Evolutionary conservation across 2,888 invertebrate species (phyloP), one percentile per base, ranked within the genome.

Genomic region (Priapulus caudatus): DNA sequence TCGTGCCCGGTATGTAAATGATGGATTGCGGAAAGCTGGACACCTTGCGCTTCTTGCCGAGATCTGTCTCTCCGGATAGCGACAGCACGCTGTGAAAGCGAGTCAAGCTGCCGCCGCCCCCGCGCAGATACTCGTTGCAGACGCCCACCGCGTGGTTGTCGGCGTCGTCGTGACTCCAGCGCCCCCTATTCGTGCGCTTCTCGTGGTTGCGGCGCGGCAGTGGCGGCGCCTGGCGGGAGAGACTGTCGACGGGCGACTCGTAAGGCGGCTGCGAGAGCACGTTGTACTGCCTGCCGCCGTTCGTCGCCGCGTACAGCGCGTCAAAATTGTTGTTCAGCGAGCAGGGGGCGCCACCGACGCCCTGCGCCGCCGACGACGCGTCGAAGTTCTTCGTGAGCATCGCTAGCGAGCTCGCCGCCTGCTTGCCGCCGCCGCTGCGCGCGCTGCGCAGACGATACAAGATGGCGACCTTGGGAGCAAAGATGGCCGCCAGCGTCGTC

Each of bases 301-400:
- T n/a, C n/a, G n/a, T n/a, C n/a, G n/a, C n/a, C 33, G 33, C 33
- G n/a, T 33, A 33, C n/a, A n/a, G 33, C n/a, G 33, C 10, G 33
- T 33, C 33, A 10, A n/a, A 10, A n/a, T n/a, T 33, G 33, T 33
- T n/a, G 10, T 33, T 33, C 10, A 10, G n/a, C n/a, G n/a, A 10
- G 33, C 10, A 33, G 10, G 10, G 33, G n/a, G 33, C 10, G n/a
- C 33, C n/a, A n/a, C 10, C 10, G 10, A n/a, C n/a, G 10, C 33
- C 33, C n/a, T 33, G 33, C n/a, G 10, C 33, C n/a, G 33, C 33
- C n/a, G n/a, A 33, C 33, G 33, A 10, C 10, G 33, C 10, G 33
- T 33, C 33, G n/a, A 33, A 33, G 33, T 33, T 33, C 33, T 33
- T 33, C n/a, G 33, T 33, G 33, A 33, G 33, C n/a, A n/a, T 33